Conservation (phyloP, 1,140 invertebrate species). For the Lerema accius region DNA sequence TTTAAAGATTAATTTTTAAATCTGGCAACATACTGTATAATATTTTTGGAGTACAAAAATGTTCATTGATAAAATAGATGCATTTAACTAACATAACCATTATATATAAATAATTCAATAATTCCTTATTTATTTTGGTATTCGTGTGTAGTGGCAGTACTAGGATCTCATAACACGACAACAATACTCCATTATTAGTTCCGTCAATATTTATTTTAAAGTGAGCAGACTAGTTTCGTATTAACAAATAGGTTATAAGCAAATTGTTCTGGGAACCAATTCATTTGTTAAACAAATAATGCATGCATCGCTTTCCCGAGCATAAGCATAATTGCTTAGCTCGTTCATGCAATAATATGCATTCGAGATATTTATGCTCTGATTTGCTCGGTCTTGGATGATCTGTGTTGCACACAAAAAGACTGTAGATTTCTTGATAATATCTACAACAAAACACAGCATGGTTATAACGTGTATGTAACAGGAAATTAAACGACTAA, state of each 20-base stretch:
- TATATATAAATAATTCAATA: too few species aligned
- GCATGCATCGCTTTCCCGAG: conserved; percentile 33
- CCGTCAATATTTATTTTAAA: conserved; percentile 55
- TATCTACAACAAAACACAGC: too few species aligned
- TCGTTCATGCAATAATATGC: conserved; percentile 23
- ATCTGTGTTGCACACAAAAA: conserved; percentile 21
- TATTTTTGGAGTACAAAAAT: too few species aligned
- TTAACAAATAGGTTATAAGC: conserved; percentile 56
- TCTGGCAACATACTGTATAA: too few species aligned
- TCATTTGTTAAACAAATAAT: conserved; percentile 52
- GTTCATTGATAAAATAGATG: too few species aligned
- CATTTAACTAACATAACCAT: too few species aligned
- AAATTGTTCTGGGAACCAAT: conserved; percentile 57
- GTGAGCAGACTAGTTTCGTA: conserved; percentile 49
- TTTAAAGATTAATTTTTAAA: too few species aligned
- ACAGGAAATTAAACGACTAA: neutral
- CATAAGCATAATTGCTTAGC: conserved; percentile 22
- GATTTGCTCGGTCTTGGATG: conserved; percentile 24
- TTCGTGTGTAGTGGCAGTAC: neutral
- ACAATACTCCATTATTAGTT: conserved; percentile 27
- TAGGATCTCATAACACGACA: conserved; percentile 36
- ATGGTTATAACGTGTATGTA: neutral
- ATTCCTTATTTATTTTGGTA: neutral
- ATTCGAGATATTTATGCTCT: conserved; percentile 24
- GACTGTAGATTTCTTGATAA: too few species aligned